Evolutionary conservation across 2,113 vertebrate species (phyloP), one percentile per base, ranked within the genome.

Genomic region (Daphoenositta chrysoptera): DNA sequence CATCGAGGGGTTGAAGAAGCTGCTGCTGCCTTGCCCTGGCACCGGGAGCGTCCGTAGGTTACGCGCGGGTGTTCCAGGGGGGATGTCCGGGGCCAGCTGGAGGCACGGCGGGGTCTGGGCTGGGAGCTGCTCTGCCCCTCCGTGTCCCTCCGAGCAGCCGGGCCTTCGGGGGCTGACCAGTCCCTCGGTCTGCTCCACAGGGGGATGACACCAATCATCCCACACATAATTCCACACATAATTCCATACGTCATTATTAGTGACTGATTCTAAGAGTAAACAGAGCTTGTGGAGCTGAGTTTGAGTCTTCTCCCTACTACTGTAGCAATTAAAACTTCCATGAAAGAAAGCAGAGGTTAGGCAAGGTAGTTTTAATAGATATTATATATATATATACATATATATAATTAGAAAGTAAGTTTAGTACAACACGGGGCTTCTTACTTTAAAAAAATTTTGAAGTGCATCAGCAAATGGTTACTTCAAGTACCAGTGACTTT

Each of bases 71-170:
- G 47, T 23, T 63, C 44, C 22, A 1, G 21, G n/a, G 45, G 0
- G 3, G 35, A 10, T 5, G 7, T 39, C 11, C 35, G 30, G 30
- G 7, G 31, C 33, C 23, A 3, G 54, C 3, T 10, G 47, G 44
- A 8, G 10, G 11, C 7, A 1, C 0, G 10, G 21, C 16, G 15
- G 23, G 10, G 3, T 18, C 39, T 21, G 64, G 42, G n/a, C 60
- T 5, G 15, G 10, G 57, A 35, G 31, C 22, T 47, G 24, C 47
- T 65, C 35, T 3, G 22, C 24, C 15, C 18, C 24, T 39, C 1
- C 1, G 16, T 5, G 37, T 56, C 21, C 57, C 40, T 56, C 31
- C 0, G 0, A n/a, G 78, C 31, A 5, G 27, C 10, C 0, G 7
- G 69, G 42, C 44, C 33, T 11, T 13, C 0, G 5, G 20, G 66